A percentile compares a stretch with the other conserved stretches of the same genome.
phyloP scores from a whole-genome alignment of 30 jellyfish, hydroid and myxozoan genomes.

The Cassiopea andromeda region DNA sequence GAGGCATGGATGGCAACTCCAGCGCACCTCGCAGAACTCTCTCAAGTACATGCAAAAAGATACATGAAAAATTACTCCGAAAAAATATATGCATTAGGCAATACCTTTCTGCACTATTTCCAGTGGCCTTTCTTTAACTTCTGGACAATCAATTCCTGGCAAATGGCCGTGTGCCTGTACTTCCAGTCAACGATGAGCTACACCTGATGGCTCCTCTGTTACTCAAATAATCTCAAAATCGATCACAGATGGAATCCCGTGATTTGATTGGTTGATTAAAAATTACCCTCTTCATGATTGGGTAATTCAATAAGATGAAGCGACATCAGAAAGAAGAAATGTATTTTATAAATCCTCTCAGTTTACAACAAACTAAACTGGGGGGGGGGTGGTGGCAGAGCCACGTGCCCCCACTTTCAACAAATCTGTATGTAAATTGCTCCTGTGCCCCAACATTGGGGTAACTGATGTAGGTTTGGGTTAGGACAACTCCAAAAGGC shows the following conservation, averaged over 20 bases:
- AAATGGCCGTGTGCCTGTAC: too few species aligned
- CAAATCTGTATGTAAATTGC: too few species aligned
- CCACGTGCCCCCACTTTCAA: too few species aligned
- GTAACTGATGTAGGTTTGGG: too few species aligned
- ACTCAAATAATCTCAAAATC: background rate
- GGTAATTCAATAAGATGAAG: background rate
- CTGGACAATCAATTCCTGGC: background rate
- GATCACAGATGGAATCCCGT: constrained; percentile 1
- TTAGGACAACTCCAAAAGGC: too few species aligned
- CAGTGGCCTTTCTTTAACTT: background rate
- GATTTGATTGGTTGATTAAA: constrained; percentile 2
- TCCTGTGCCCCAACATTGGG: too few species aligned
- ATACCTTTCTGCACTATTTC: background rate
- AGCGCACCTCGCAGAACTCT: background rate
- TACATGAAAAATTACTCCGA: too few species aligned
- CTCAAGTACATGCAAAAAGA: too few species aligned
- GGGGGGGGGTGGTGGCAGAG: background rate
- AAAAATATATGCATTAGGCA: background rate
- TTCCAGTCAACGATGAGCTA: too few species aligned
- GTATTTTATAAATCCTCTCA: too few species aligned
- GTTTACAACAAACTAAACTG: background rate
- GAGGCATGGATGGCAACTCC: background rate
- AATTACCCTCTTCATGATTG: background rate
- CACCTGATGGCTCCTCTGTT: background rate
- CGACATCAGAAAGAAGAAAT: background rate